Percentiles rank a stretch among this genome's conserved stretches.
Conservation (phyloP, 1,140 invertebrate genomes). For the Ceratitis capitata region DNA sequence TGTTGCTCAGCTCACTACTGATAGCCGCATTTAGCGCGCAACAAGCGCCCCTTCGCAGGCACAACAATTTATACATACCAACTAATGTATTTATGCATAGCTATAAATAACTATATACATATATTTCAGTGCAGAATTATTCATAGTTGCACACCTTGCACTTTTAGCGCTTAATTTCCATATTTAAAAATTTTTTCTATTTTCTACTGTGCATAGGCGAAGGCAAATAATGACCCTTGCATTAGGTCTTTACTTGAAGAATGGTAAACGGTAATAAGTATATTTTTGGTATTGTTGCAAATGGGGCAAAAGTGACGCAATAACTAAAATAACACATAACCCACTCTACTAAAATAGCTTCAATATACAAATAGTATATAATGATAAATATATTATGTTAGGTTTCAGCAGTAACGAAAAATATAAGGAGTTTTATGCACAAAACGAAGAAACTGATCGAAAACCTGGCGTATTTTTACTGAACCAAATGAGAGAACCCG, state of each 20-base stretch:
- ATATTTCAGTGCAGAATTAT: not conserved
- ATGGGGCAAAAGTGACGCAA: not conserved
- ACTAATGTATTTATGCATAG: too few species aligned
- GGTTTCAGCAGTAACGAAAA: too few species aligned
- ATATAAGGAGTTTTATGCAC: too few species aligned
- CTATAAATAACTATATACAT: too few species aligned
- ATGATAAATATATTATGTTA: too few species aligned
- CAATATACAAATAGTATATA: too few species aligned
- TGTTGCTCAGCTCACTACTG: not conserved
- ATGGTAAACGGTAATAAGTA: not conserved
- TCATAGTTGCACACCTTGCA: not conserved
- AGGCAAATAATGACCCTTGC: not conserved
- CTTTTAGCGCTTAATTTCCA: not conserved
- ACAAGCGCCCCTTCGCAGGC: not conserved
- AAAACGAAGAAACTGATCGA: too few species aligned
- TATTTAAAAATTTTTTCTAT: not conserved
- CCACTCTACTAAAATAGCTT: too few species aligned
- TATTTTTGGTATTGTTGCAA: not conserved
- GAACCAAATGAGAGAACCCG: too few species aligned
- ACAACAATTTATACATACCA: not conserved
- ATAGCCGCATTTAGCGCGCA: not conserved
- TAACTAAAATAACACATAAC: too few species aligned
- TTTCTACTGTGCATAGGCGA: not conserved
- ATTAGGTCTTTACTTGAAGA: not conserved
- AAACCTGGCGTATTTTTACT: too few species aligned